Base-by-base conservation (phyloP, 2,888 invertebrate species). In the Chymomyza procnemis region DNA sequence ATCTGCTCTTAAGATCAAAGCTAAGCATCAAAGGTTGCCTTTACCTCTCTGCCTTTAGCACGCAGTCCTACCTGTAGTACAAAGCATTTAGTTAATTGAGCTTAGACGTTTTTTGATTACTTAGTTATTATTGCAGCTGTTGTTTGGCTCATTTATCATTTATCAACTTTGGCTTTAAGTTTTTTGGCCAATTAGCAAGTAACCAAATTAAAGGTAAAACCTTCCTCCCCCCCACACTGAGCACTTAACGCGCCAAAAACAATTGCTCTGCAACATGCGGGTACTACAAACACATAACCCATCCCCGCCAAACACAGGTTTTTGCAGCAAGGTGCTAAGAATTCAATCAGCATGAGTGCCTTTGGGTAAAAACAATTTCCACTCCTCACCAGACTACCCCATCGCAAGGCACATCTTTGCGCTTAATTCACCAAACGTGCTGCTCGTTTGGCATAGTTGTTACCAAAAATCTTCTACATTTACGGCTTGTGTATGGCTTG, bases 381-480 rank as follows among this genome's bases (percentile, higher is more conserved):
- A 75, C 66, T 60, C 34, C 6, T 41, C 4, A 12, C 34, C 26
- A 26, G 6, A 1, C 4, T 26, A 2, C 4, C 26, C 26, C 26
- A 2, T 41, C 34, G 34, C 34, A n/a, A n/a, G n/a, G n/a, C n/a
- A n/a, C n/a, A n/a, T n/a, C n/a, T 14, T 9, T 4, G 3, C 34
- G 34, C 76, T 83, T 88, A 89, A 89, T 89, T 87, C 78, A 74
- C 75, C 83, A 89, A 89, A 87, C 90, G 89, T 89, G 90, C 88
- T 80, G 74, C 74, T 78, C 84, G 83, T 80, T 79, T 79, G 72
- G 72, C 86, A 80, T 81, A 73, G 41, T 55, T 74, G 71, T 69
- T 70, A 85, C 12, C 12, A 9, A 41, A 41, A 22, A 48, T 63
- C 46, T 52, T 62, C 52, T 34, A 22, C 46, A 60, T 41, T 47